Evolutionary conservation across 2,113 vertebrate species (phyloP).

Genomic region (Proterorhinus semilunaris): DNA sequence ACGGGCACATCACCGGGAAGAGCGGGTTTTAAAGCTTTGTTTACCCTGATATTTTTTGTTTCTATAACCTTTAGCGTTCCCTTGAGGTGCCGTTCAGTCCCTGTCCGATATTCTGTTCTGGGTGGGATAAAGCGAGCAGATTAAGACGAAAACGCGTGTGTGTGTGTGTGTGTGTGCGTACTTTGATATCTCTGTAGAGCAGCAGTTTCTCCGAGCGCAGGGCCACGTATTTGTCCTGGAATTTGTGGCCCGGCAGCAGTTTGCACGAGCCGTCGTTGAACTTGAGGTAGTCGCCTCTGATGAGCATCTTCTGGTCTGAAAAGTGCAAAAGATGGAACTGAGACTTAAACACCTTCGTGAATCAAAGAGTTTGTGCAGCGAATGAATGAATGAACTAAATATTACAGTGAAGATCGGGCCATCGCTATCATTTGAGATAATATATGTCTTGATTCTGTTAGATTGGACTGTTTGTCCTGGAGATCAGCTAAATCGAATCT

Average conservation of each 20-base stretch:
- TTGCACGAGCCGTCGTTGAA: slow-evolving; percentile 90
- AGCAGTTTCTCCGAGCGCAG: slow-evolving; percentile 83
- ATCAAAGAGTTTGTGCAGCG: neutral
- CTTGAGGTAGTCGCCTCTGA: slow-evolving; percentile 84
- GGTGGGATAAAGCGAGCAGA: slow-evolving; percentile 5
- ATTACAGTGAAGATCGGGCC: too few relatives aligned
- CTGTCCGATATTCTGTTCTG: slow-evolving; percentile 5
- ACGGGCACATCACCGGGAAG: slow-evolving; percentile 12
- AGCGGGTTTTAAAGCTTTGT: slow-evolving; percentile 1
- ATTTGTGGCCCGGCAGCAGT: slow-evolving; percentile 89
- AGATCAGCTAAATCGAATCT: neutral
- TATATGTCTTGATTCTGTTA: too few relatives aligned
- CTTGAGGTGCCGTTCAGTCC: neutral
- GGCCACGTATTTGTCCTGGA: slow-evolving; percentile 90
- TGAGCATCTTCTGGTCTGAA: slow-evolving; percentile 56
- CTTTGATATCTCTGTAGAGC: slow-evolving; percentile 92
- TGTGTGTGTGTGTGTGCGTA: slow-evolving; percentile 44
- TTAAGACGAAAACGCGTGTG: slow-evolving; percentile 3
- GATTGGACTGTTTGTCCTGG: too few relatives aligned
- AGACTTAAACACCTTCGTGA: neutral
- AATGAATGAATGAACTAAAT: too few relatives aligned
- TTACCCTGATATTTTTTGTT: slow-evolving; percentile 19
- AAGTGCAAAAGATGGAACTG: neutral
- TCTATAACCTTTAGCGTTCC: slow-evolving; percentile 23
- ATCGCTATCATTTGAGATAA: too few relatives aligned